phyloP scores from a whole-genome alignment of 2,113 vertebrate genomes.

The Sterrhoptilus dennistouni region DNA sequence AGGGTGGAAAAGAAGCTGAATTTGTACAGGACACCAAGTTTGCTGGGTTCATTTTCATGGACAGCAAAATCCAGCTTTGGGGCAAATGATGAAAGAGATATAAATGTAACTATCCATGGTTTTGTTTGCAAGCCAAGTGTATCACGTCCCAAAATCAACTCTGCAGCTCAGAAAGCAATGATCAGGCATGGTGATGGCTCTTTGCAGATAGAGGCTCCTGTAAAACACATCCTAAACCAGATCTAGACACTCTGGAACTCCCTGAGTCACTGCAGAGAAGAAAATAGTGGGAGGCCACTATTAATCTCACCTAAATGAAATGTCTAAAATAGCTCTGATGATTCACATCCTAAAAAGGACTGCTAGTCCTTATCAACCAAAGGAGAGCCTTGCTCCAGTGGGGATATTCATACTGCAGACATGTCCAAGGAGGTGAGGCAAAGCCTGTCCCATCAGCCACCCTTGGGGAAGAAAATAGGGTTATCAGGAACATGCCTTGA shows the following conservation, averaged over 20 bases:
- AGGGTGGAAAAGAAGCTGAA: background rate
- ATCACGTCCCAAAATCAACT: background rate
- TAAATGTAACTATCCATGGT: rapidly evolving
- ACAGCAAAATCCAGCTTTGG: background rate
- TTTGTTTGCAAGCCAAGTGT: rapidly evolving
- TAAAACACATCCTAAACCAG: background rate
- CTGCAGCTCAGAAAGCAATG: background rate
- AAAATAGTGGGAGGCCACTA: background rate
- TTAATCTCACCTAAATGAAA: background rate
- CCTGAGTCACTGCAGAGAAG: background rate
- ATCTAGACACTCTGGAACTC: background rate
- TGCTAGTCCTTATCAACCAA: background rate
- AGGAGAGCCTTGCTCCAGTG: background rate
- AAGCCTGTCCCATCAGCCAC: background rate
- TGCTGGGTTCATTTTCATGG: background rate
- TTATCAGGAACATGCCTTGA: background rate
- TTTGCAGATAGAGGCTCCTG: background rate
- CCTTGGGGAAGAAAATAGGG: background rate
- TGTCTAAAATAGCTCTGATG: background rate
- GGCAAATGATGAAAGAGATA: background rate
- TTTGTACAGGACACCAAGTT: rapidly evolving
- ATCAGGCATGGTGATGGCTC: background rate
- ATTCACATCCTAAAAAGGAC: background rate
- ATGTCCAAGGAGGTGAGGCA: background rate
- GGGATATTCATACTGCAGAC: background rate